Conservation (phyloP, 35 echinoderm and acorn worm genomes). For the Heliocidaris erythrogramma region DNA sequence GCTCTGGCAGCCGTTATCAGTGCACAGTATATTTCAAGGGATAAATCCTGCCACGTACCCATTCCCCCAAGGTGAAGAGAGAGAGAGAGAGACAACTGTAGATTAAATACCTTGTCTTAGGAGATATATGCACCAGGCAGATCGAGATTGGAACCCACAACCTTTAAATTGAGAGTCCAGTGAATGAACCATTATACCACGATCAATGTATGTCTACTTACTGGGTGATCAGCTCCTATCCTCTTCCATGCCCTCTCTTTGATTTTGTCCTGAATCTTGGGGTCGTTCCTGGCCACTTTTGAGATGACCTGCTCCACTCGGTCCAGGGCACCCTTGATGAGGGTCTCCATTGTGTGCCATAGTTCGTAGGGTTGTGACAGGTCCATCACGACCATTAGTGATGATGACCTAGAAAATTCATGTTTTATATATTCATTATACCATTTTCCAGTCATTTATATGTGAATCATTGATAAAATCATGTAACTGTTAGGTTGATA, state of each 20-base stretch:
- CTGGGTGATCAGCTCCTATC: slow-evolving; percentile 80
- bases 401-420: slow-evolving; percentile 60
- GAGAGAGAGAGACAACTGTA: too few relatives aligned
- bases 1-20: too few relatives aligned
- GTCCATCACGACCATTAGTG: slow-evolving; percentile 81
- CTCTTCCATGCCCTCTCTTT: slow-evolving; percentile 65
- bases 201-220: slow-evolving; percentile 40
- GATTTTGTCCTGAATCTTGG: slow-evolving; percentile 73
- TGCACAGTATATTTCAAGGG: too few relatives aligned
- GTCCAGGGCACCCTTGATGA: slow-evolving; percentile 66
- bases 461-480: too few relatives aligned
- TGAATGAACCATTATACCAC: not conserved
- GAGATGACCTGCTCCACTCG: slow-evolving; percentile 72
- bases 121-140: too few relatives aligned
- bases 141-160: too few relatives aligned
- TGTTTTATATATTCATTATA: too few relatives aligned
- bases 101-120: too few relatives aligned
- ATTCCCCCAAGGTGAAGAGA: too few relatives aligned
- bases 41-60: too few relatives aligned
- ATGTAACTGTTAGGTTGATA: too few relatives aligned
- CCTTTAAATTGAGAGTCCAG: not conserved
- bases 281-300: slow-evolving; percentile 53
- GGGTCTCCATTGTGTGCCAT: slow-evolving; percentile 83
- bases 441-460: too few relatives aligned
- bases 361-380: slow-evolving; percentile 87